phyloP scores from a whole-genome alignment of 2,797 vertebrate species.

The Amphiprion clarkii region DNA sequence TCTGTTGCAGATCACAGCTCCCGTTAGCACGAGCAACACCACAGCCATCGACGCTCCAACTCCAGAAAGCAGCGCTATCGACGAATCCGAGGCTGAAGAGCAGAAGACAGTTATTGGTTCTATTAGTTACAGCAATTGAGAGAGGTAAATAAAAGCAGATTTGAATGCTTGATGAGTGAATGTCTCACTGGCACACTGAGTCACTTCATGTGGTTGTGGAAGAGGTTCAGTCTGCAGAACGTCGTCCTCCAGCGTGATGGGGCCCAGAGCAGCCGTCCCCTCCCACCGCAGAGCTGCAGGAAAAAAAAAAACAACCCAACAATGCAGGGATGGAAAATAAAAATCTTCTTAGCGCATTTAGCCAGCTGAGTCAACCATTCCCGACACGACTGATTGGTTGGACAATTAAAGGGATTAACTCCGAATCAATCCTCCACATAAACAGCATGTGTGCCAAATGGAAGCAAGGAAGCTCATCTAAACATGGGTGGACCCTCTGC shows the following conservation, averaged over 20 bases:
- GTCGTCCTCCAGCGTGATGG: slow-evolving; percentile 55
- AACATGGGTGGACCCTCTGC: slow-evolving; percentile 28
- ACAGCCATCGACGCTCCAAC: slow-evolving; percentile 29
- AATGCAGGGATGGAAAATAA: neutral
- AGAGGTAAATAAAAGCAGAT: neutral
- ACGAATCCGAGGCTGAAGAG: slow-evolving; percentile 35
- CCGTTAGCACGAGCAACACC: slow-evolving; percentile 24
- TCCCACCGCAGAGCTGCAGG: slow-evolving; percentile 51
- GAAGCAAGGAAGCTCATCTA: slow-evolving; percentile 36
- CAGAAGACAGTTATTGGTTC: neutral
- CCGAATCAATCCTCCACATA: slow-evolving; percentile 42
- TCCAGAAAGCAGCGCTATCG: slow-evolving; percentile 41
- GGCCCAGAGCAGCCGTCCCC: slow-evolving; percentile 50
- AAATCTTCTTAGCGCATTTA: neutral
- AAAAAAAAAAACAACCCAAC: neutral
- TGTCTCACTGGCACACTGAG: slow-evolving; percentile 27
- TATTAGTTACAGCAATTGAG: slow-evolving; percentile 4
- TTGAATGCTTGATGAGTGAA: neutral
- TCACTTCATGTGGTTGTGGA: neutral
- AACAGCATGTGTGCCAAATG: slow-evolving; percentile 29
- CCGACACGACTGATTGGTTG: slow-evolving; percentile 37
- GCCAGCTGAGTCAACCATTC: slow-evolving; percentile 37
- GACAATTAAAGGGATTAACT: slow-evolving; percentile 54
- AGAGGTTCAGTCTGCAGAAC: neutral
- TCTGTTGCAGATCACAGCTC: slow-evolving; percentile 25